Evolutionary conservation across 2,113 vertebrate species (phyloP), one percentile per base, ranked within the genome.

Genomic region (Mobula hypostoma): DNA sequence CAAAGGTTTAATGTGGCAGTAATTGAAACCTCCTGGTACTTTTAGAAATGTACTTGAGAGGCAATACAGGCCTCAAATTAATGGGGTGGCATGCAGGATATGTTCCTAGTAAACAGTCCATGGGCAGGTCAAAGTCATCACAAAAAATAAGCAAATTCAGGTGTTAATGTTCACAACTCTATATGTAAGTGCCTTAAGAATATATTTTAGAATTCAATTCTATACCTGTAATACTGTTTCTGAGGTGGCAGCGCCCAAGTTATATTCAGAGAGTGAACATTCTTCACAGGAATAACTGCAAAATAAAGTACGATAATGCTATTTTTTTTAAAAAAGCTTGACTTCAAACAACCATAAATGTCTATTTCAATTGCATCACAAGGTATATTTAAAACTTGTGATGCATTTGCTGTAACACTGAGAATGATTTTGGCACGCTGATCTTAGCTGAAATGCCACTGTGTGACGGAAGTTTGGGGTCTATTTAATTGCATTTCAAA

Each of bases 221-320:
- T 95, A 95, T 96, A 99, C 99, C 98, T 98, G 97, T 99, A 99
- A 96, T 98, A 96, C 80, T 97, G 96, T 17, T 97, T 98, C 94
- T 99, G 99, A 7, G 98, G 98, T 0, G 98, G 98, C 83, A 99
- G 97, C 0, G 98, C 98, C 99, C 99, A 99, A 91, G 97, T 99
- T 96, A 99, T 98, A 95, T 96, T 99, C 96, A 99, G 94, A 94
- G 98, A 98, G 74, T 99, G 99, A 94, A 99, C 97, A 94, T 99
- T 99, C 96, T 97, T 98, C 96, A 99, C 97, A 78, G 99, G 99
- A 96, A 99, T 97, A 96, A 99, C 99, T 99, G 96, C 74, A 97
- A 96, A 94, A 96, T 91, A 95, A 66, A 56, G 80, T 14, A 48
- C 48, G 9, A 61, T 66, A 32, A 14, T 7, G 11, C 15, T 14